Base-by-base conservation (phyloP, 2,888 invertebrate genomes). In the Lasioglossum pauxillum region DNA sequence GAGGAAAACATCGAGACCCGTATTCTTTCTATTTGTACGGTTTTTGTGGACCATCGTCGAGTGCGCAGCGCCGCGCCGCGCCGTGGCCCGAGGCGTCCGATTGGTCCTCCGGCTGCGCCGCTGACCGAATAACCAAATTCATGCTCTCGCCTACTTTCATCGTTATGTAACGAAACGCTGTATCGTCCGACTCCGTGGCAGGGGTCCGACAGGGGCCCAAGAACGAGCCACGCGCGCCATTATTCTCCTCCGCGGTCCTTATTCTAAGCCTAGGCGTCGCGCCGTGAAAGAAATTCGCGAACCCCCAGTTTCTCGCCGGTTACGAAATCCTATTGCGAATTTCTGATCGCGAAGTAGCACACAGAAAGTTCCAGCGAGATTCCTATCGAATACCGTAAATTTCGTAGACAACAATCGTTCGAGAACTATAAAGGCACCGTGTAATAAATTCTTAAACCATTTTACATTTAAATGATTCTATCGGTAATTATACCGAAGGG, bases 81-180 rank as follows among this genome's bases (percentile, higher is more conserved):
- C 23, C 35, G 19, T 31, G 88, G 83, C 85, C 78, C 81, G 81
- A 85, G 78, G 49, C 75, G 31, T 72, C 69, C 88, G 86, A 85
- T 88, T 89, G 90, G 91, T 91, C 93, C 90, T 35, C 87, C 85
- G 86, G 85, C 87, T 69, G 92, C 92, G 91, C 93, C 91, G 92
- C 90, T 94, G 94, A 94, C 94, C 94, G 94, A 94, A 94, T 94
- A 94, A 95, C 94, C 94, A 94, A 95, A 94, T 94, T 94, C 92
- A 90, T 91, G 91, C 91, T 92, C 69, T 69, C 91, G 93, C 94
- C 94, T 94, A 94, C 94, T 94, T 94, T 92, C 92, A 84, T 90
- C 88, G 88, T 92, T 93, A 89, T 86, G 90, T 92, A 93, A 93
- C 81, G 77, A 60, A 8, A 80, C 69, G 79, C 31, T 69, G 78